Evolutionary conservation across 2,113 vertebrate genomes (phyloP).

Genomic region (Noturus placidus): DNA sequence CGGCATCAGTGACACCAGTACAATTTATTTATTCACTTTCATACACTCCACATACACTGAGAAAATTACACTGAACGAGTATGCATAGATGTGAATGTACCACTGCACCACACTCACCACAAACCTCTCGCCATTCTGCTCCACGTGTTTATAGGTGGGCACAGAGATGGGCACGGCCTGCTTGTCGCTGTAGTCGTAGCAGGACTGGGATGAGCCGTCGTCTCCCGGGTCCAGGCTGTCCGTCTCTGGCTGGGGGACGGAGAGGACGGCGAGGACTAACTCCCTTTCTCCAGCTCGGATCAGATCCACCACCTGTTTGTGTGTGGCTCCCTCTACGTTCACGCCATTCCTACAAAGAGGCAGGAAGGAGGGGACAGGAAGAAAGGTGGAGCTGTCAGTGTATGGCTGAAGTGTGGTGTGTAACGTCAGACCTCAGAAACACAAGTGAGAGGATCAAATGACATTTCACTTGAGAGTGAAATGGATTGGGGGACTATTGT

Average conservation of each 20-base stretch:
- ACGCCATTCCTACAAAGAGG: conserved; percentile 76
- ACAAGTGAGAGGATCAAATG: background rate
- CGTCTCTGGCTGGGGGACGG: conserved; percentile 90
- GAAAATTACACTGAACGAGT: background rate
- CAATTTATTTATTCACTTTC: background rate
- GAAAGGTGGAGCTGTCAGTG: background rate
- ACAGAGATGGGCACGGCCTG: conserved; percentile 97
- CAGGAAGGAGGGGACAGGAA: too few relatives aligned
- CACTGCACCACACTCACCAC: conserved; percentile 78
- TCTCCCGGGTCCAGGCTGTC: conserved; percentile 90
- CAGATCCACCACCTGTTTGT: conserved; percentile 98
- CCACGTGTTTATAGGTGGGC: conserved; percentile 96
- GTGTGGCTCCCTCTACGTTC: conserved; percentile 93
- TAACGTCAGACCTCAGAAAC: background rate
- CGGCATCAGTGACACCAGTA: background rate
- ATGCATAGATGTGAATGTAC: background rate
- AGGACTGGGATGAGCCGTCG: conserved; percentile 85
- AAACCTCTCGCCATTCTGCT: conserved; percentile 94
- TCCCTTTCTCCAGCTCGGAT: conserved; percentile 95
- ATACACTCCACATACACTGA: background rate
- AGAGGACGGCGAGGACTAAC: conserved; percentile 89
- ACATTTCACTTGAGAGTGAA: background rate
- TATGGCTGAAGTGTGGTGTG: background rate
- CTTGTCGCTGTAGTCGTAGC: conserved; percentile 97
- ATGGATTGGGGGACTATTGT: too few relatives aligned